A percentile compares a stretch with the other conserved stretches of the same genome.
These are phyloP conservation scores for Plecturocebus donacophilus DNA, from an alignment of 2,113 vertebrate species.

Conservation along the genomic window DNA sequence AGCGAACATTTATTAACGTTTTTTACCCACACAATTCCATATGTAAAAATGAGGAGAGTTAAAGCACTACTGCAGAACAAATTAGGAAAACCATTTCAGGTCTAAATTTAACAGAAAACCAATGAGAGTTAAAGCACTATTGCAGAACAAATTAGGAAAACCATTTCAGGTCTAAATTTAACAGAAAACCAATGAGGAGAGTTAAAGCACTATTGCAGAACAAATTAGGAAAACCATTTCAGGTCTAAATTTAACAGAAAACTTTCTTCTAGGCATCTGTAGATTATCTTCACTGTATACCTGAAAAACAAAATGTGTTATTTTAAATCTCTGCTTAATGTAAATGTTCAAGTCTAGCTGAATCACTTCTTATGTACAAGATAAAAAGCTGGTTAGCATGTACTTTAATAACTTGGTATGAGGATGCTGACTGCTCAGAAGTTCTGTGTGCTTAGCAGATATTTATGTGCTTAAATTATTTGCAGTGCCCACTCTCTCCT, in stretches of 20 bases:
- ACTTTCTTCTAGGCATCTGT: slow-evolving; percentile 24
- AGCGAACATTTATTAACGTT: slow-evolving; percentile 66
- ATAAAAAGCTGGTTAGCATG: neutral
- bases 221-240: slow-evolving; percentile 12
- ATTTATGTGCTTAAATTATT: neutral
- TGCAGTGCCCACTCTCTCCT: neutral
- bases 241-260: neutral
- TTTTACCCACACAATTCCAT: slow-evolving; percentile 8
- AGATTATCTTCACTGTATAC: neutral
- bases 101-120: neutral
- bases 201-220: neutral
- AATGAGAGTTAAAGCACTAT: neutral
- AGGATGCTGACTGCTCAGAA: neutral
- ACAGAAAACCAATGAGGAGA: neutral
- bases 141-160: slow-evolving; percentile 53
- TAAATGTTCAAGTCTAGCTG: neutral
- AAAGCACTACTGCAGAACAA: slow-evolving; percentile 26
- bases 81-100: neutral
- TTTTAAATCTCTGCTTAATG: slow-evolving; percentile 5
- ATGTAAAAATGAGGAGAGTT: neutral
- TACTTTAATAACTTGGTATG: neutral
- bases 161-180: neutral
- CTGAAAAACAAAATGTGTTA: slow-evolving; percentile 66
- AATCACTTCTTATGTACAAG: neutral
- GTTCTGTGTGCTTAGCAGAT: neutral